Evolutionary conservation across 2,797 vertebrate species (phyloP), one percentile per base, ranked within the genome.

Genomic region (Staurois parvus): DNA sequence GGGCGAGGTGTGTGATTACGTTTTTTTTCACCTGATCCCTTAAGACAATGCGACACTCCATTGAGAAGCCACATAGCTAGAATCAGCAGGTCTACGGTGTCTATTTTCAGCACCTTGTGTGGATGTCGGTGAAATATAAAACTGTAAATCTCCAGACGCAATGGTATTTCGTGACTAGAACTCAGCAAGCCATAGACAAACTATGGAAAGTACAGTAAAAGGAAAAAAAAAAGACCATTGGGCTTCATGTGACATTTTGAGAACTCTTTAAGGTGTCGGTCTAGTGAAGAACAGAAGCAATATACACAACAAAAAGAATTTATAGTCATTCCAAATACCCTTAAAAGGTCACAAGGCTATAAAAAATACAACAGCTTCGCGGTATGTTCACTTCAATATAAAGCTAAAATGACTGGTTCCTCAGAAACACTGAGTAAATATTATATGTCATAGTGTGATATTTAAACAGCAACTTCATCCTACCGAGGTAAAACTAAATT

Each of bases 31-130:
- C 12, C 75, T 76, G 45, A 76, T 34, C 9, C 13, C 62, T 87
- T 26, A 62, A 78, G 79, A 75, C 79, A 52, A 37, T 21, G 37
- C 52, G 42, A 78, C 40, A 52, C 73, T 86, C 4, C 72, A 81
- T 64, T 86, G 68, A 62, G 74, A 78, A 77, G 75, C 72, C 74
- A 32, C 32, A 72, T 82, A 86, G 24, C 11, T 78, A 75, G 62
- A 32, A 83, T 79, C n/a, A 79, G 48, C 81, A 68, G 30, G 17
- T 67, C 56, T 78, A 62, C 67, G 2, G 30, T 28, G 29, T 30
- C 78, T 85, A 87, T 87, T 78, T 87, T 74, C 69, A 72, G 85
- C 28, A 24, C 72, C 37, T 34, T n/a, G 70, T 21, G 37, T 32
- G 59, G n/a, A 45, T 66, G 48, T 17, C 21, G 10, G 45, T 68